Evolutionary conservation across 30 jellyfish, hydroid and myxozoan genomes (phyloP).

Genomic region (Aurelia aurita): DNA sequence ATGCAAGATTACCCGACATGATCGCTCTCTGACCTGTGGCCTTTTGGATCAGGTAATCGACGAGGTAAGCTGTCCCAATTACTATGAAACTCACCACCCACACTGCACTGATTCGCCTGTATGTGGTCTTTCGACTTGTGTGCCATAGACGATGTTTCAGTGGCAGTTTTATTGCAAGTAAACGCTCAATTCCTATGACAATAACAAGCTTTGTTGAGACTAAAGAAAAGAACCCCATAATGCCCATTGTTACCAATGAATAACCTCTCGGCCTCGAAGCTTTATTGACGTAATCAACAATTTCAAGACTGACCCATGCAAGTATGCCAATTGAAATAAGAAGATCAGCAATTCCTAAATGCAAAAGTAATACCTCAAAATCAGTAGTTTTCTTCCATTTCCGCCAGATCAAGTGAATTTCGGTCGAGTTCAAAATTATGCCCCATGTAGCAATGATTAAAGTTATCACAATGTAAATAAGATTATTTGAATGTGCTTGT

Average conservation of each 20-base stretch:
- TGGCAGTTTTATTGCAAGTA: background rate
- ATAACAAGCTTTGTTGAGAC: background rate
- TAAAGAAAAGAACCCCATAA: no score
- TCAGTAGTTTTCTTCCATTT: background rate
- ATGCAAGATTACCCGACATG: no score
- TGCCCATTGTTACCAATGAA: no score
- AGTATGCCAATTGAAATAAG: no score
- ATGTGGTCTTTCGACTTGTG: background rate
- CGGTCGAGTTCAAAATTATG: background rate
- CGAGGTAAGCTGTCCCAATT: background rate
- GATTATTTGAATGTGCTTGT: no score
- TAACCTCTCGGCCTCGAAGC: no score
- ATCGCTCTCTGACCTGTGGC: no score
- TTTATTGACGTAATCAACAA: no score
- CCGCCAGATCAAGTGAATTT: background rate
- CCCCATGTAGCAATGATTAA: background rate
- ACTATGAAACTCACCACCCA: background rate
- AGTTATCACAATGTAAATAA: no score
- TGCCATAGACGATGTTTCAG: constrained; percentile 5
- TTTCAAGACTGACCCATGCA: no score
- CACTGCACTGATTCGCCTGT: background rate
- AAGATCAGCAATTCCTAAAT: background rate
- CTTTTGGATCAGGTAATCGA: background rate
- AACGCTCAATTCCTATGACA: background rate
- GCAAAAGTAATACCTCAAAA: background rate